Percentiles rank a stretch among this genome's conserved stretches.
Evolutionary conservation across 1,140 invertebrate genomes (phyloP).

Genomic region (Drosophila micromelanica): DNA sequence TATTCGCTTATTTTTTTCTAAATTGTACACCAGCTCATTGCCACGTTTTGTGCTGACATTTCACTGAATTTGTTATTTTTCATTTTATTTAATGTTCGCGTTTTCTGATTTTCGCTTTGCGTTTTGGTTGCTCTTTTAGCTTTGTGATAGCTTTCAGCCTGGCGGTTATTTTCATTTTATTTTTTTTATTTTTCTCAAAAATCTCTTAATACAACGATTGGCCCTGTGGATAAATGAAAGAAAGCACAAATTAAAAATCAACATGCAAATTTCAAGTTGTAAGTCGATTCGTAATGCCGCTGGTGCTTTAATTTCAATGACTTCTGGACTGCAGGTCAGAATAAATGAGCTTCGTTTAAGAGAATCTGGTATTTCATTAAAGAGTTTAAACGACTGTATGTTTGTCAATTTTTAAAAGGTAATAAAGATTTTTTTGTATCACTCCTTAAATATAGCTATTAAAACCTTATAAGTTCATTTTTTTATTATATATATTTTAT

Average conservation of each 20-base stretch:
- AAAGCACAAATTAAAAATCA: slow-evolving; percentile 43
- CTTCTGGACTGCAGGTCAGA: slow-evolving; percentile 8
- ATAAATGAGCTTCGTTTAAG: slow-evolving; percentile 2
- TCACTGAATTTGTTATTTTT: slow-evolving; percentile 36
- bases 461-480: no score
- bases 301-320: not conserved
- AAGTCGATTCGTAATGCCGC: slow-evolving; percentile 4
- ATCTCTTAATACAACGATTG: slow-evolving; percentile 36
- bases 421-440: no score
- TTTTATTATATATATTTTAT: no score
- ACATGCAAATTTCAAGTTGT: slow-evolving; percentile 32
- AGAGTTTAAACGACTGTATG: not conserved
- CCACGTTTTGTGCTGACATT: slow-evolving; percentile 22
- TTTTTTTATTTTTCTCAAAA: not conserved
- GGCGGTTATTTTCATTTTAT: slow-evolving; percentile 7
- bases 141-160: slow-evolving; percentile 17
- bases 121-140: slow-evolving; percentile 30
- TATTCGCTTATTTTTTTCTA: slow-evolving; percentile 5
- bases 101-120: slow-evolving; percentile 18
- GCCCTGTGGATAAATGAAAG: slow-evolving; percentile 35
- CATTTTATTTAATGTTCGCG: slow-evolving; percentile 32
- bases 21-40: slow-evolving; percentile 16
- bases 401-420: not conserved
- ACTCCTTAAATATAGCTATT: no score
- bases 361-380: not conserved